Base-by-base conservation (phyloP, 2,888 invertebrate genomes). In the Siphonodentalium dalli region DNA sequence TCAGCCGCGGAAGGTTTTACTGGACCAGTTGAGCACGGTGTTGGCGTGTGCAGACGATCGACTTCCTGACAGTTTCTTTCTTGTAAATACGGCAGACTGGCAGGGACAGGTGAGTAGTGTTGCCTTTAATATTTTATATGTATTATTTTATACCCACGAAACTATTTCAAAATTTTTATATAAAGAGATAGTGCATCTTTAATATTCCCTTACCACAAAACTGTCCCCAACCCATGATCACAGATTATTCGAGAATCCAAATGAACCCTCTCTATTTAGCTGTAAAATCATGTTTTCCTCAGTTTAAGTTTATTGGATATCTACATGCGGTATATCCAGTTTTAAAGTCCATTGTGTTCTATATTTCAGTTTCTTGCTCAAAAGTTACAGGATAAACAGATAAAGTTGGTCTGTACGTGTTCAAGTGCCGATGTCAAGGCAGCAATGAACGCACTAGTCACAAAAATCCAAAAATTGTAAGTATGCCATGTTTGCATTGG, bases 391-490 rank as follows among this genome's bases (percentile, higher is more conserved):
- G 87, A 91, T 65, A 87, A 89, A 65, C 85, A 86, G 49, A 85
- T 87, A 42, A 67, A 88, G 75, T 88, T 90, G 51, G 87, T 91
- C 67, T 89, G 90, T 62, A 90, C 91, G 13, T 85, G 88, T 51
- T 88, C 89, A 55, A 86, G 88, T 15, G 88, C 90, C 28, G 95
- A 95, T 83, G 89, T 91, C 5, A 87, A 91, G 65, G 90, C 92
- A 18, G 88, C 92, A 54, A 84, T 95, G 65, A 89, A 90, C 54
- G 90, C 90, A 59, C 85, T 95, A 34, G 90, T 93, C 82, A 88
- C 88, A 54, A 89, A 92, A 80, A 89, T 93, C 72, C 91, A 92
- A 75, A 95, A 95, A 85, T 93, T 91, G 92, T 93, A 82, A 89
- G 88, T 86, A 53, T n/a, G n/a, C n/a, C n/a, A n/a, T n/a, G n/a